Percentiles rank a stretch among this genome's conserved stretches.
These are phyloP conservation scores for Pygoscelis antarcticus DNA, from an alignment of 2,113 vertebrate genomes.

Conservation along the genomic window DNA sequence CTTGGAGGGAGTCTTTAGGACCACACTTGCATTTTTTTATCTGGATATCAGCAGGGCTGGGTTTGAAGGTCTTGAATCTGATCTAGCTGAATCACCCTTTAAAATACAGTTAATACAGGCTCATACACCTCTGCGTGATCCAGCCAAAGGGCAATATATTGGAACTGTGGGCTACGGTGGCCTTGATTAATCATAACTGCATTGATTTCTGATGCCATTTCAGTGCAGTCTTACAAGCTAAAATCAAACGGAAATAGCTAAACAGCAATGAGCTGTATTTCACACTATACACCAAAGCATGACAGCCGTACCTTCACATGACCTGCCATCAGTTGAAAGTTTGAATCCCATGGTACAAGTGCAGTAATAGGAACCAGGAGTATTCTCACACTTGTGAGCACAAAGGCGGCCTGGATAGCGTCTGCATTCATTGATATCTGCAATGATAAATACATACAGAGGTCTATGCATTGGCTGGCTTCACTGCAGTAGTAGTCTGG, in stretches of 20 bases:
- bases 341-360: conserved; percentile 92
- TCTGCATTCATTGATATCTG: conserved; percentile 94
- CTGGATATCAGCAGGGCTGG: not conserved
- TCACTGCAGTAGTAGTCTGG: not conserved
- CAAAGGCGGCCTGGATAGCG: conserved; percentile 93
- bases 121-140: not conserved
- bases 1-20: not conserved
- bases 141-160: not conserved
- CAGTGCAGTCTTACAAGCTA: not conserved
- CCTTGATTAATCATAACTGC: not conserved
- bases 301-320: conserved; percentile 85
- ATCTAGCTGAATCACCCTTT: not conserved
- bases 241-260: not conserved
- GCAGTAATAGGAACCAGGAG: conserved; percentile 89
- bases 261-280: not conserved
- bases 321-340: conserved; percentile 83
- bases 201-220: not conserved
- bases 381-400: conserved; percentile 95
- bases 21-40: not conserved
- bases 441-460: not conserved
- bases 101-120: not conserved
- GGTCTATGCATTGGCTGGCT: not conserved
- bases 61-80: not conserved
- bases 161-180: not conserved
- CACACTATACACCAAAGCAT: not conserved